Percentiles rank a stretch among this genome's conserved stretches.
These are phyloP conservation scores for Corella eumyota DNA, from an alignment of 23 tunicate genomes.

Conservation along the genomic window DNA sequence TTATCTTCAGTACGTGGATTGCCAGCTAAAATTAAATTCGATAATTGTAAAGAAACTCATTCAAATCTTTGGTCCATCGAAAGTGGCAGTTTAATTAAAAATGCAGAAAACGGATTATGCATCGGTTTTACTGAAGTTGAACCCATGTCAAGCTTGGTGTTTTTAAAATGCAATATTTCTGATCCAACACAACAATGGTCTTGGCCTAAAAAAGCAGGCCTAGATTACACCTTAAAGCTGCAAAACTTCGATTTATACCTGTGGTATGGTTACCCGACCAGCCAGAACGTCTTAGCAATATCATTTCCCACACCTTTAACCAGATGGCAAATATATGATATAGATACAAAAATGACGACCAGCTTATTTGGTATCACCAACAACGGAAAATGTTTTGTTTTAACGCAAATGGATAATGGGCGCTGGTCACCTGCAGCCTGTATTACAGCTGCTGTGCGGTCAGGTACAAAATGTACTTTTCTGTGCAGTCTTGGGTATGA, in stretches of 20 bases:
- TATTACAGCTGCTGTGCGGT: not conserved
- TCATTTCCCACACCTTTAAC: not conserved
- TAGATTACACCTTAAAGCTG: constrained; percentile 18
- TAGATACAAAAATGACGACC: not conserved
- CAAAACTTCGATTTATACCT: constrained; percentile 7
- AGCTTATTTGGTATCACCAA: constrained; percentile 21
- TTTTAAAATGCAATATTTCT: constrained; percentile 14
- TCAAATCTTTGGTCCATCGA: constrained; percentile 21
- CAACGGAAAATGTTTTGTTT: constrained; percentile 18
- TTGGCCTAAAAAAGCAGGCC: constrained; percentile 9
- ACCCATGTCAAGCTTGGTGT: constrained; percentile 11
- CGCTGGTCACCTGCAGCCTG: constrained; percentile 38
- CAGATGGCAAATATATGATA: constrained; percentile 21
- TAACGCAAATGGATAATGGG: constrained; percentile 12
- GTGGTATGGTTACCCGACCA: constrained; percentile 43
- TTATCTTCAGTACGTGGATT: not conserved
- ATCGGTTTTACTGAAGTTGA: constrained; percentile 9
- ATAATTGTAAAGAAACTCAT: constrained; percentile 1
- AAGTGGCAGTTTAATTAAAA: constrained; percentile 2
- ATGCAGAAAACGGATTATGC: constrained; percentile 11
- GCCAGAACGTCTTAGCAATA: not conserved
- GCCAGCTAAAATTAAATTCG: not conserved
- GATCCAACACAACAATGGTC: constrained; percentile 30
- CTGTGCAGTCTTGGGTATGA: constrained; percentile 24
- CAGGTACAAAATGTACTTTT: constrained; percentile 10